Base-by-base conservation (phyloP, 2,113 vertebrate genomes). In the Jacana jacana region DNA sequence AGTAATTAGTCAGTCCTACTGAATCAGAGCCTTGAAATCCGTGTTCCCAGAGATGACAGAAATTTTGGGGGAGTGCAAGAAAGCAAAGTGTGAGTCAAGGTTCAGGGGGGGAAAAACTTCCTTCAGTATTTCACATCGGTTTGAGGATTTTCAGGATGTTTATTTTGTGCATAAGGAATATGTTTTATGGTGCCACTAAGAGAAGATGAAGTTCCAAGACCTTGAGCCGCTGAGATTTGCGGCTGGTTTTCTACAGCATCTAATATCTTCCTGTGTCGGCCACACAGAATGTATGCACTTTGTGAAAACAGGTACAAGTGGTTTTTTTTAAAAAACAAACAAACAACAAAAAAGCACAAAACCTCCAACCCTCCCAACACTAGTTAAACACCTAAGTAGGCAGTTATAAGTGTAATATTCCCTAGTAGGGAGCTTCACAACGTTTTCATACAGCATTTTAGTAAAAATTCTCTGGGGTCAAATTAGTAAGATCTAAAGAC, bases 1-100 rank as follows among this genome's bases (percentile, higher is more conserved):
- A 98, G 95, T 97, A 98, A 98, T 98, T 98, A 98, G 98, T 97
- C 96, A 96, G 95, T 96, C 97, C 95, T 97, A 93, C 93, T 97
- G 93, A 97, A 98, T 96, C 95, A 81, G 88, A 96, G 86, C 83
- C 95, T 91, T 77, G 42, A 95, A 87, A 95, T 86, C 76, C 75
- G 71, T 76, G 20, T 82, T 91, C 40, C 40, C 64, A 65, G 95
- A 93, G 94, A 96, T 81, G 86, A 93, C 40, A 82, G 81, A 31
- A 65, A 68, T 86, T 89, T 42, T 55, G 57, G 69, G 61, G 54
- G 68, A 61, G 28, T 17, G 14, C 31, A 81, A 65, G 44, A 75
- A 94, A 78, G 72, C 61, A 55, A 60, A 94, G n/a, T 25, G 6
- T 79, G 23, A 8, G 3, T 40, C 44, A 69, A 57, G 15, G 64